A percentile compares a stretch with the other conserved stretches of the same genome.
These are phyloP conservation scores for Syrmaticus mikado DNA, from an alignment of 2,113 vertebrate genomes.

Conservation along the genomic window DNA sequence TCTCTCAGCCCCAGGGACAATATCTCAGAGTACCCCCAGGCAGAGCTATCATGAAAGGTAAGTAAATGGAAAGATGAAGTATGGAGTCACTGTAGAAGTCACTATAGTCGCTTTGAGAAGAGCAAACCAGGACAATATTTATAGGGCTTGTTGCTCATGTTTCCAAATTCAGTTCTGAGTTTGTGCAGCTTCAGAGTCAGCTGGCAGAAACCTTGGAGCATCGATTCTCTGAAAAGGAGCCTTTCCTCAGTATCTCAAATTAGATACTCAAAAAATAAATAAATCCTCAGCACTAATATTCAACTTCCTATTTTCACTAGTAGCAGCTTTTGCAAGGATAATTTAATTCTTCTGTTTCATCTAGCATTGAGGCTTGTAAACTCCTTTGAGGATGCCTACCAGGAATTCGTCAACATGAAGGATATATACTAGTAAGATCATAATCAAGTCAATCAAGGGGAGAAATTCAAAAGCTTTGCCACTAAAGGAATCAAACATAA, in stretches of 20 bases:
- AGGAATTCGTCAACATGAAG: constrained; percentile 70
- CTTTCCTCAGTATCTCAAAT: not conserved
- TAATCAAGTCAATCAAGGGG: constrained; percentile 74
- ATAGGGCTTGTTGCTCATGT: not conserved
- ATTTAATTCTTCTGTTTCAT: constrained; percentile 66
- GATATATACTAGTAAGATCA: constrained; percentile 65
- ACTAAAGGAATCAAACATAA: constrained; percentile 72
- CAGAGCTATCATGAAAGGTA: not conserved
- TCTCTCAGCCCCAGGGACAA: not conserved
- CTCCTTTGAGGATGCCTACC: constrained; percentile 55
- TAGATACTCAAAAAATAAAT: not conserved
- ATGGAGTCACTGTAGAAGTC: not conserved
- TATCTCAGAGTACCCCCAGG: not conserved
- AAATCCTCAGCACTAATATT: constrained; percentile 3
- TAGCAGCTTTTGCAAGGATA: constrained; percentile 42
- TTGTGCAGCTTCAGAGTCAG: not conserved
- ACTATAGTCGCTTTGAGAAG: not conserved
- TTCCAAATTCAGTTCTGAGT: not conserved
- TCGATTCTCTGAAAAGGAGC: not conserved
- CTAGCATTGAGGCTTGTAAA: constrained; percentile 46
- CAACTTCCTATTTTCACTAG: constrained; percentile 25
- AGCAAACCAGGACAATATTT: accelerated
- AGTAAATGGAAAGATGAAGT: not conserved
- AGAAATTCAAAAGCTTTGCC: constrained; percentile 60
- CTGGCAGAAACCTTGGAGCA: not conserved